Conservation (phyloP, 1,140 invertebrate genomes). For the Ruditapes philippinarum region DNA sequence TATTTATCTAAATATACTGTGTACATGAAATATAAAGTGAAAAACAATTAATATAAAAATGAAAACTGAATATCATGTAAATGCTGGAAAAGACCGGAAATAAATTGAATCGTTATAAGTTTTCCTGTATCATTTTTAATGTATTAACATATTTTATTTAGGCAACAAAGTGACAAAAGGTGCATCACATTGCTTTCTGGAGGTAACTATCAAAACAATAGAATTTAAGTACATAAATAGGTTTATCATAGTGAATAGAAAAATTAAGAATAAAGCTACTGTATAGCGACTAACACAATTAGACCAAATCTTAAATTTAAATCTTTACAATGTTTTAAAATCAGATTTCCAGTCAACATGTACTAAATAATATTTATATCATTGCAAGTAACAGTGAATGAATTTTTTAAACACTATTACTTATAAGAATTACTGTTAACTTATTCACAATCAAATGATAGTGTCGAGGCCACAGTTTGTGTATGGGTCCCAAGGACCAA, state of each 20-base stretch:
- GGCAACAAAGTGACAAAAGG: constrained; percentile 6
- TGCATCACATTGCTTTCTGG: constrained; percentile 16
- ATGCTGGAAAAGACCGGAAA: too few relatives aligned
- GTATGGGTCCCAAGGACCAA: not conserved
- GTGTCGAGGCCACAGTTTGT: not conserved
- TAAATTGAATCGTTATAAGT: too few relatives aligned
- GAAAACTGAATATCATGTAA: too few relatives aligned
- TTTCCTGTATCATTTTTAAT: too few relatives aligned
- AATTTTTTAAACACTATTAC: too few relatives aligned
- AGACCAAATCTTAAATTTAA: not conserved
- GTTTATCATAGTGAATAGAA: not conserved
- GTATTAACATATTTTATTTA: not conserved
- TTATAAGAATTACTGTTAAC: too few relatives aligned
- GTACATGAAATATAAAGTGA: too few relatives aligned
- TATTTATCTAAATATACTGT: too few relatives aligned
- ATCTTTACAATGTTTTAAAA: not conserved
- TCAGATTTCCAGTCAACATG: not conserved
- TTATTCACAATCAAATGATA: too few relatives aligned
- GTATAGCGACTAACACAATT: not conserved
- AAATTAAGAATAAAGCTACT: not conserved
- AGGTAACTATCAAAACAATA: not conserved
- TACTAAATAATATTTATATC: not conserved
- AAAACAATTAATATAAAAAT: too few relatives aligned
- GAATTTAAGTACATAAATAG: not conserved
- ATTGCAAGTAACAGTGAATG: too few relatives aligned